Conservation (phyloP, 2,113 vertebrate species). For the Sterrhoptilus dennistouni region DNA sequence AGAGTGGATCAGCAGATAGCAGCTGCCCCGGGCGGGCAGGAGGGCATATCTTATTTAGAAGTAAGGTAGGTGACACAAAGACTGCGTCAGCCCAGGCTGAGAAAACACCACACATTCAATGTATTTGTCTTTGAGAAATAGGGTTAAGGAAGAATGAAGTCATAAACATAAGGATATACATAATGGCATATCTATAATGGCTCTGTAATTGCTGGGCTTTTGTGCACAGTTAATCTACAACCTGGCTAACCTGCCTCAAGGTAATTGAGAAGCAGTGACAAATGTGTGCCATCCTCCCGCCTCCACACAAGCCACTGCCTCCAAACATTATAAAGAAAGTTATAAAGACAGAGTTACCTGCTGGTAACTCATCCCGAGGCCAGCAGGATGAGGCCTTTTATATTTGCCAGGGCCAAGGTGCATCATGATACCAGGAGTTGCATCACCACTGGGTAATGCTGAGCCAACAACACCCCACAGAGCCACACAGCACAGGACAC, state of each 20-base stretch:
- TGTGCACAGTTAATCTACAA: conserved; percentile 28
- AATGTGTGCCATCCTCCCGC: background rate
- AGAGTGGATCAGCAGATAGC: background rate
- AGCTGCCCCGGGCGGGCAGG: background rate
- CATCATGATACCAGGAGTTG: background rate
- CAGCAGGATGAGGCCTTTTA: background rate
- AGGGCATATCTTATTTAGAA: background rate
- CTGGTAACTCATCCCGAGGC: background rate
- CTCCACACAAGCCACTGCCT: background rate
- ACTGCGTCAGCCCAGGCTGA: rapidly evolving
- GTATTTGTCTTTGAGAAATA: background rate
- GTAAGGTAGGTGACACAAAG: background rate
- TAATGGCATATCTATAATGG: background rate
- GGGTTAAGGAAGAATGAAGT: conserved; percentile 22
- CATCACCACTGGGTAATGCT: rapidly evolving
- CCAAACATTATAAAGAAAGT: background rate
- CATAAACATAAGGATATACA: background rate
- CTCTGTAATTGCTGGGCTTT: background rate
- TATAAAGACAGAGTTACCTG: background rate
- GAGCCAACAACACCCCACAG: background rate
- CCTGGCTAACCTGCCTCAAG: conserved; percentile 6
- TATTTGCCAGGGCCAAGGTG: background rate
- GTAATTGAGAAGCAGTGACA: background rate
- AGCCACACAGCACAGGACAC: background rate
- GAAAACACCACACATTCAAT: background rate